Conservation (phyloP, 1,140 invertebrate genomes). For the Drosophila sucinea region DNA sequence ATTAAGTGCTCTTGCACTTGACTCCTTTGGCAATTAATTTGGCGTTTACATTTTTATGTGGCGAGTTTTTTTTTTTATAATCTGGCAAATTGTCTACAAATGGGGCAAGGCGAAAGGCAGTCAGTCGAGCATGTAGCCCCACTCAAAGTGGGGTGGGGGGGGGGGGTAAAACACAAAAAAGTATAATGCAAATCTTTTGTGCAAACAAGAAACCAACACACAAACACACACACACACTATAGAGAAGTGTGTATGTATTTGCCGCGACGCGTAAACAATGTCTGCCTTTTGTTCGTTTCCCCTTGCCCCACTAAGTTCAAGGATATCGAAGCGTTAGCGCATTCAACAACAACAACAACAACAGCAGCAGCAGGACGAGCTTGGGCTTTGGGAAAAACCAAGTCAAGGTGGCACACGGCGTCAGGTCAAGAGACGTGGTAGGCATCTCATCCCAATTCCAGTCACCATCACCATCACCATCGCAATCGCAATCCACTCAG, state of each 20-base stretch:
- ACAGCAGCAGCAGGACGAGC: background rate
- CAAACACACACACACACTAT: slow-evolving; percentile 30
- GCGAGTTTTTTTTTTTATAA: slow-evolving; percentile 56
- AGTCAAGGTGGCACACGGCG: slow-evolving; percentile 57
- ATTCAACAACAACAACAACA: slow-evolving; percentile 32
- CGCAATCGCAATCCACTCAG: background rate
- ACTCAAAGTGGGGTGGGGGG: background rate
- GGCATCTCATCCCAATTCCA: background rate
- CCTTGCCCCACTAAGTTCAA: slow-evolving; percentile 48
- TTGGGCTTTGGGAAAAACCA: slow-evolving; percentile 26
- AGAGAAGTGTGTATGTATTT: slow-evolving; percentile 37
- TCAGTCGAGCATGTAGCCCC: too few species aligned
- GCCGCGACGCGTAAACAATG: slow-evolving; percentile 59
- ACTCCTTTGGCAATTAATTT: slow-evolving; percentile 56
- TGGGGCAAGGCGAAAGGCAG: background rate
- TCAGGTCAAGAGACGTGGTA: slow-evolving; percentile 48
- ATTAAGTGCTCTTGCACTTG: slow-evolving; percentile 38
- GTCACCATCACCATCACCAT: background rate
- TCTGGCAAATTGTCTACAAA: slow-evolving; percentile 55
- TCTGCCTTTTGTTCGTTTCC: slow-evolving; percentile 27
- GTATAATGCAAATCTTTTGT: slow-evolving; percentile 45
- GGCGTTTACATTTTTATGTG: slow-evolving; percentile 59
- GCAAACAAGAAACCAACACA: slow-evolving; percentile 26
- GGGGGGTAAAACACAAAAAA: slow-evolving; percentile 34
- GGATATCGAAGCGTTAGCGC: slow-evolving; percentile 55